Percentiles rank a stretch among this genome's conserved stretches.
Conservation (phyloP, 2,888 invertebrate species). For the Cheilosia scutellata region DNA sequence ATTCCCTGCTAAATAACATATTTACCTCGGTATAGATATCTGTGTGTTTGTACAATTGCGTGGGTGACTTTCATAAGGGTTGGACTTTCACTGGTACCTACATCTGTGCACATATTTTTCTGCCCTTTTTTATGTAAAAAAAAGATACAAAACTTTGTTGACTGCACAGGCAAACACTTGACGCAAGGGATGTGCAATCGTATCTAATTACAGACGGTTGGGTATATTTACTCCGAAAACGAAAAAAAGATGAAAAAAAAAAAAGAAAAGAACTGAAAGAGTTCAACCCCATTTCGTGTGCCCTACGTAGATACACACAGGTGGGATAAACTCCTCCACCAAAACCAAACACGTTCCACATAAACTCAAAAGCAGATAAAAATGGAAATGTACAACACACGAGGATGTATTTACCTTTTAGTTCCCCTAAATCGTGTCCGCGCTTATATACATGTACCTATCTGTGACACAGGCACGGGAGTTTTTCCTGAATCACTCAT, state of each 20-base stretch:
- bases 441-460: conserved; percentile 24
- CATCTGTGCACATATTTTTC: neutral
- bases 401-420: conserved; percentile 69
- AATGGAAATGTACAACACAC: conserved; percentile 60
- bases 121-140: neutral
- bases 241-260: neutral
- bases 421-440: conserved; percentile 70
- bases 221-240: conserved; percentile 30
- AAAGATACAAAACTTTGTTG: conserved; percentile 37
- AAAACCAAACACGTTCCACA: conserved; percentile 39
- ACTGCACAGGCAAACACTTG: conserved; percentile 55
- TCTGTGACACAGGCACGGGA: conserved; percentile 24
- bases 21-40: neutral
- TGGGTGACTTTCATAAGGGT: conserved; percentile 57
- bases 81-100: conserved; percentile 22
- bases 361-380: conserved; percentile 60
- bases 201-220: conserved; percentile 66
- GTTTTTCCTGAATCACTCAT: conserved; percentile 64
- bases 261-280: conserved; percentile 37
- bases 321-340: conserved; percentile 71
- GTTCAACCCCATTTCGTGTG: conserved; percentile 62
- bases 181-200: conserved; percentile 66
- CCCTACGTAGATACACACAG: conserved; percentile 64
- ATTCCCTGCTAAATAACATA: conserved; percentile 14
- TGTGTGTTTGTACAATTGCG: conserved; percentile 16